Evolutionary conservation across 2,888 invertebrate genomes (phyloP), one percentile per base, ranked within the genome.

Genomic region (Nemapogon koenigi): DNA sequence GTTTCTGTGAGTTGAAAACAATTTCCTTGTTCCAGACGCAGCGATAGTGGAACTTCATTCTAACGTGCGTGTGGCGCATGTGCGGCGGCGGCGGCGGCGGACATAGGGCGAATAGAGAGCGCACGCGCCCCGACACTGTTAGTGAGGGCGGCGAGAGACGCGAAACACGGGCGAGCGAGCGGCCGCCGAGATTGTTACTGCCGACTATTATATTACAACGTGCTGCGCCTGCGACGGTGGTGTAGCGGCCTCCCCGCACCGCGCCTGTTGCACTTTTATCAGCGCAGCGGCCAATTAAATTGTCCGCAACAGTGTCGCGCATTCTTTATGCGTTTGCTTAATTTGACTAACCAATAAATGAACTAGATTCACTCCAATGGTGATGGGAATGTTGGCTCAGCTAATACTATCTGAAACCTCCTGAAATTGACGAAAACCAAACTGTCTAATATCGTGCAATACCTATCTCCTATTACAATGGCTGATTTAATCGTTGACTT

Each of bases 1-100:
- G 83, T 82, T 93, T 93, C 72, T 93, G 91, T 70, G 92, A 92
- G 81, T 92, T 92, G 82, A 93, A 87, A 78, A 93, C 89, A 75
- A 93, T 92, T 82, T 92, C 91, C 81, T 89, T 88, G 81, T 91
- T 92, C 92, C 92, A 93, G 82, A 90, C 90, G 86, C 90, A 91
- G 75, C 86, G 88, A 84, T 91, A 91, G 81, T 86, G 86, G 86
- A 87, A 89, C 79, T 78, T 78, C 80, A 80, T 80, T 76, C 79
- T 80, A 79, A 72, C 69, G 67, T 71, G 54, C 70, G 73, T 75
- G 73, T 65, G 58, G 53, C 57, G 58, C 73, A 65, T 58, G 53
- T 57, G 58, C 57, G 55, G 62, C 68, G 69, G 68, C 50, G 60
- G 64, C 57, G 65, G 67, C 60, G 70, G 71, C 68, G 65, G 78